phyloP scores from a whole-genome alignment of 1,140 invertebrate species.

The Drosophila pachea region DNA sequence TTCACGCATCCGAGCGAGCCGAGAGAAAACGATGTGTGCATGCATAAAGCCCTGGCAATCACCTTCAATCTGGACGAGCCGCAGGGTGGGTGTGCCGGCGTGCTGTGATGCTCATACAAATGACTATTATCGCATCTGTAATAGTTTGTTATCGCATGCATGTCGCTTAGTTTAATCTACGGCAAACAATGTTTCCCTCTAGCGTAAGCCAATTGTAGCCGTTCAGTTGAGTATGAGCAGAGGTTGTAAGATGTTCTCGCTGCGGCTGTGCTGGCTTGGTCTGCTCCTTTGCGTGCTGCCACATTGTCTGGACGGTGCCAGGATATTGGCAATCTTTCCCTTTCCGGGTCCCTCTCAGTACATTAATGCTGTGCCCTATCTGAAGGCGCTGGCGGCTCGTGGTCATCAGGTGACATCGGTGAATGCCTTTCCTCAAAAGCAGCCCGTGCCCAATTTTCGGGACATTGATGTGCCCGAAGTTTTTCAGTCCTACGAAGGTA shows the following conservation, averaged over 20 bases:
- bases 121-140: conserved; percentile 29
- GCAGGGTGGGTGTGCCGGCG: not conserved
- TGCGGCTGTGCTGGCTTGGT: conserved; percentile 10
- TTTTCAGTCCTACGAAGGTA: conserved; percentile 54
- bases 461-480: conserved; percentile 57
- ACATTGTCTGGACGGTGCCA: conserved; percentile 40
- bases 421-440: conserved; percentile 82
- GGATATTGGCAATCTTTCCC: conserved; percentile 67
- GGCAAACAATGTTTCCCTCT: not conserved
- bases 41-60: not conserved
- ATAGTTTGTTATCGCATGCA: conserved; percentile 54
- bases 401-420: conserved; percentile 86
- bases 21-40: not conserved
- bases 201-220: not conserved
- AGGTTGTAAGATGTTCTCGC: conserved; percentile 25
- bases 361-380: conserved; percentile 78
- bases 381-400: conserved; percentile 83
- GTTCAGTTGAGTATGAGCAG: conserved; percentile 40
- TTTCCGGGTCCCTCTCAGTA: conserved; percentile 70
- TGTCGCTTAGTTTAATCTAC: conserved; percentile 21
- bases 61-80: not conserved
- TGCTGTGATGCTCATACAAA: conserved; percentile 12
- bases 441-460: conserved; percentile 59
- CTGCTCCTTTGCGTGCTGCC: conserved; percentile 11
- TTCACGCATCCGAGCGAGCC: not conserved